Percentiles rank a stretch among this genome's conserved stretches.
phyloP scores from a whole-genome alignment of 2,888 invertebrate species.

The Mamestra brassicae region DNA sequence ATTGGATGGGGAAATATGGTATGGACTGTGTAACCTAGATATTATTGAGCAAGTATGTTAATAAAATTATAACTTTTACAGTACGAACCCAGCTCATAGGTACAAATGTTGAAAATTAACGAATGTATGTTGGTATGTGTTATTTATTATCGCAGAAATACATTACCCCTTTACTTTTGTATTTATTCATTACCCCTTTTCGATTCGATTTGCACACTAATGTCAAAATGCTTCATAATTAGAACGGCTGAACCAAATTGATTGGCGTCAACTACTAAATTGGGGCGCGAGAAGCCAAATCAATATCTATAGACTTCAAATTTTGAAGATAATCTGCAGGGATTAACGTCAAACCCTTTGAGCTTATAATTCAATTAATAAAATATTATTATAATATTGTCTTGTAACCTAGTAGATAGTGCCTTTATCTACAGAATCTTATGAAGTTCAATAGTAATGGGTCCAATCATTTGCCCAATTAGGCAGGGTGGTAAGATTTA shows the following conservation, averaged over 20 bases:
- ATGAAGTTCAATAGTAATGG: slow-evolving; percentile 16
- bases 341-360: slow-evolving; percentile 20
- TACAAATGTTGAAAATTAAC: background rate
- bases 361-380: slow-evolving; percentile 27
- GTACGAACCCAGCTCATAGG: background rate
- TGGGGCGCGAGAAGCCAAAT: slow-evolving; percentile 32
- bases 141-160: no score
- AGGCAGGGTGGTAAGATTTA: slow-evolving; percentile 11
- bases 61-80: background rate
- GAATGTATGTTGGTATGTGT: no score
- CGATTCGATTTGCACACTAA: background rate
- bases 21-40: background rate
- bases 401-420: slow-evolving; percentile 14
- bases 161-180: no score
- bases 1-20: slow-evolving; percentile 7
- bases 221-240: slow-evolving; percentile 24
- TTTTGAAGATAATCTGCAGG: slow-evolving; percentile 29
- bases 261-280: slow-evolving; percentile 23
- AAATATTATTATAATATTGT: background rate
- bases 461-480: slow-evolving; percentile 29
- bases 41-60: background rate
- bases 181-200: background rate
- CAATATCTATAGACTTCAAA: slow-evolving; percentile 36
- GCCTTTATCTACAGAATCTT: background rate
- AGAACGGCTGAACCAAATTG: slow-evolving; percentile 11